These are phyloP conservation scores for Xenops minutus DNA, from an alignment of 2,797 vertebrate genomes.

Conservation along the genomic window DNA sequence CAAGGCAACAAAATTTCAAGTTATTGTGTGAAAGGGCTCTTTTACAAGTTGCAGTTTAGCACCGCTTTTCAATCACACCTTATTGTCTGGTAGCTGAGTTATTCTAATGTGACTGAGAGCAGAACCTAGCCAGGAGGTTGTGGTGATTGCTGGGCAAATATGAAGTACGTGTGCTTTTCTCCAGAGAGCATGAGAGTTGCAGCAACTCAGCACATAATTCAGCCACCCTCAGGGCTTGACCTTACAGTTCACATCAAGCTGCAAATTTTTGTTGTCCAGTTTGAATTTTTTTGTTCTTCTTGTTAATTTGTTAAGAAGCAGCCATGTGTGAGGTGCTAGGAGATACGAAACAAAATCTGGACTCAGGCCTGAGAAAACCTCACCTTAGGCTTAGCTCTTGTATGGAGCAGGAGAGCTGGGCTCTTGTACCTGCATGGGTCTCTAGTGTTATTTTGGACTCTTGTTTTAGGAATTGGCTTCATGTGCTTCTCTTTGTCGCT, in stretches of 20 bases:
- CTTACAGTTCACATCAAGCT: neutral
- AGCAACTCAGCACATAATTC: constrained; percentile 13
- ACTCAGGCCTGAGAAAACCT: neutral
- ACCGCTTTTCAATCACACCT: neutral
- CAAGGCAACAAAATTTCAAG: neutral
- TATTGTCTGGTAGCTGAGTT: neutral
- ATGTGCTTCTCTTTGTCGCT: neutral
- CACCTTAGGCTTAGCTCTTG: neutral
- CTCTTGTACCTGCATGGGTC: neutral
- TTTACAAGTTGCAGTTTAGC: neutral
- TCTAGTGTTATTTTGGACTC: neutral
- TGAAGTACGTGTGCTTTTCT: neutral
- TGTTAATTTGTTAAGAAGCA: constrained; percentile 3
- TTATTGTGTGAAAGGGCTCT: neutral
- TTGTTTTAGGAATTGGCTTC: neutral
- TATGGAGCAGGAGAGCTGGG: accelerated
- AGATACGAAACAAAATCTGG: neutral
- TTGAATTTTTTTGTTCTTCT: neutral
- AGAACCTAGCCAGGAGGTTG: neutral
- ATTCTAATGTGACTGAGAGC: neutral
- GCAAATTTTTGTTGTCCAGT: constrained; percentile 2
- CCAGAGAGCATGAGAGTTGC: neutral
- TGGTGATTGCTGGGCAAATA: neutral
- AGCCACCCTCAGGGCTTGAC: neutral
- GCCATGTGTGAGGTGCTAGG: neutral